Base-by-base conservation (phyloP, 2,888 invertebrate species). In the Drosophila vallismaia region DNA sequence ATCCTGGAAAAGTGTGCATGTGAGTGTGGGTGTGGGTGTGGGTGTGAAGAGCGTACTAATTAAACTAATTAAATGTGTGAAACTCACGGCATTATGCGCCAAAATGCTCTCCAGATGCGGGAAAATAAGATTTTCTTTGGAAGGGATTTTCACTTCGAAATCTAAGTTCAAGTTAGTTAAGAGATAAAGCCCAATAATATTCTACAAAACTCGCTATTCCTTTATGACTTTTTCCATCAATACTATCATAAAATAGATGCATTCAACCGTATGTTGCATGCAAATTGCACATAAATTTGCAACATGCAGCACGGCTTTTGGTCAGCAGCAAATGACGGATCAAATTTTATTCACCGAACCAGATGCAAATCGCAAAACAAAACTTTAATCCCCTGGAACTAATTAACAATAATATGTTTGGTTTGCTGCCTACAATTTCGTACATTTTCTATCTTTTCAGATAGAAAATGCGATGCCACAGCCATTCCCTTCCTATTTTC, bases 61-160 rank as follows among this genome's bases (percentile, higher is more conserved):
- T 86, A 73, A 75, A 73, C 59, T 68, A 84, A 78, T 86, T 80
- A 80, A 84, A 86, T 68, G 85, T 68, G 64, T 68, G 73, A 75
- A 50, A 62, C 58, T 71, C 67, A 28, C 53, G 40, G 42, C 59
- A 75, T 66, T 63, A 59, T 68, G 66, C 5, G 26, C n/a, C 44
- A 56, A 56, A 60, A n/a, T 57, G 42, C 36, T 49, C 24, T 7
- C 38, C 53, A 48, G 24, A 46, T 58, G 64, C 45, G 44, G 42
- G 58, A 19, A 53, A 56, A 57, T 42, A 38, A 19, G 54, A 72
- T 55, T 55, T 46, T 24, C 7, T 53, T 31, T 28, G n/a, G n/a
- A 5, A 5, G 12, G 26, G 44, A 4, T 51, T 51, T 14, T n/a
- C n/a, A 36, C 12, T 2, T 4, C 4, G n/a, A 33, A 33, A n/a